Evolutionary conservation across 2,113 vertebrate genomes (phyloP), one percentile per base, ranked within the genome.

Genomic region (Casuarius casuarius): DNA sequence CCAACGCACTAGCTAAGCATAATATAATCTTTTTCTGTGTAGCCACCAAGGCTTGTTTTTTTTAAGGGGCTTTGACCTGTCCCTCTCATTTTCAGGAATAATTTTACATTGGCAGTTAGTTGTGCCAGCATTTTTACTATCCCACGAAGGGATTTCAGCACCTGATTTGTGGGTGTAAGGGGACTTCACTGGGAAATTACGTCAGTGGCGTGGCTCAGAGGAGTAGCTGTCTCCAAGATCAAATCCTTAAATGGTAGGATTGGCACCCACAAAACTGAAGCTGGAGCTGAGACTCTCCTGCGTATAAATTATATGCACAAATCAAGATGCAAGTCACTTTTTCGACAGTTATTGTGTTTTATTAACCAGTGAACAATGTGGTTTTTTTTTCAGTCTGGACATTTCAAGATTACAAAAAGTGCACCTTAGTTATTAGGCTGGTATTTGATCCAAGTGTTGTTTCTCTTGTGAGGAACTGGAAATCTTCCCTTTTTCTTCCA

Each of bases 81-180:
- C 93, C 85, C 68, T 87, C 84, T 95, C 87, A 78, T 95, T 92
- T 97, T 93, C 89, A 96, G 91, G 92, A 95, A 84, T 91, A 86
- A 91, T 95, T 97, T 94, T 88, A 77, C 75, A 75, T 71, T 95
- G 94, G 87, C 93, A 91, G 79, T 52, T 48, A 31, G 84, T 71
- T 86, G 51, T 92, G 95, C 92, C 96, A 96, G 91, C 94, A 95
- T 95, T 97, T 97, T 95, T 95, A 71, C 85, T 92, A 12, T 74
- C 87, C 95, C 93, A 61, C 87, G 74, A 94, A 40, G 93, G 87
- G 94, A 97, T 88, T 97, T 91, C 76, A 97, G 94, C 91, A 96
- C 94, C 96, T 97, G 96, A 97, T 97, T 96, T 97, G 92, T 96
- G 96, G 90, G 89, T 79, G 89, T 79, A 94, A 83, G 51, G 95